Conservation (phyloP, 1,140 invertebrate genomes). For the Panagrolaimus sp. region DNA sequence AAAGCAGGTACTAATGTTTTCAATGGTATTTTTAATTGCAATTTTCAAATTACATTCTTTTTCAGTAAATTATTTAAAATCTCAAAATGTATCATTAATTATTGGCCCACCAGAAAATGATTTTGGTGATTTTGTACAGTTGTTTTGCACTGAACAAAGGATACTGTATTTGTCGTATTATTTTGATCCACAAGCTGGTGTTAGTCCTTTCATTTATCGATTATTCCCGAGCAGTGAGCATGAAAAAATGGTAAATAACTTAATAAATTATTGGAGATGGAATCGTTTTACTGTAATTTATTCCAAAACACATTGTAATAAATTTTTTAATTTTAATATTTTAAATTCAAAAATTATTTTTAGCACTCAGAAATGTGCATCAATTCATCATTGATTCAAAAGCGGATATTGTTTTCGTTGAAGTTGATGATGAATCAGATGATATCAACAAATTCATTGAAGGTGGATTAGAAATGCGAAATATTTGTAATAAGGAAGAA, state of each 20-base stretch:
- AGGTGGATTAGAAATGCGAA: slow-evolving; percentile 16
- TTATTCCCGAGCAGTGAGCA: not conserved
- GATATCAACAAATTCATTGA: slow-evolving; percentile 10
- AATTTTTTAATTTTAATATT: not conserved
- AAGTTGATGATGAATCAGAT: not conserved
- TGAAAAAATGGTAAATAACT: not conserved
- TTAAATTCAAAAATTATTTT: not conserved
- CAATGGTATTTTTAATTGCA: no score
- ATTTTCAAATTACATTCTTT: no score
- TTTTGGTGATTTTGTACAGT: slow-evolving; percentile 2
- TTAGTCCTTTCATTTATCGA: not conserved
- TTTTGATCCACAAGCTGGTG: not conserved
- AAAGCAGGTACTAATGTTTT: no score
- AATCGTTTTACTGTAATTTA: slow-evolving; percentile 1
- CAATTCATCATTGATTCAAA: not conserved
- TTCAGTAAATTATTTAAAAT: no score
- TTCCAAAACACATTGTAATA: slow-evolving; percentile 1
- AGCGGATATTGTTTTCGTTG: not conserved
- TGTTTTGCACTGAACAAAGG: not conserved
- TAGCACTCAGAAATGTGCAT: not conserved
- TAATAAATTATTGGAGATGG: not conserved
- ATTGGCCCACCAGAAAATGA: slow-evolving; percentile 3
- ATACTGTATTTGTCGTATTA: not conserved
- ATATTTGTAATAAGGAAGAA: slow-evolving; percentile 19
- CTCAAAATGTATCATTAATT: not conserved